Evolutionary conservation across 2,113 vertebrate genomes (phyloP).

Genomic region (Dolichotis patagonum): DNA sequence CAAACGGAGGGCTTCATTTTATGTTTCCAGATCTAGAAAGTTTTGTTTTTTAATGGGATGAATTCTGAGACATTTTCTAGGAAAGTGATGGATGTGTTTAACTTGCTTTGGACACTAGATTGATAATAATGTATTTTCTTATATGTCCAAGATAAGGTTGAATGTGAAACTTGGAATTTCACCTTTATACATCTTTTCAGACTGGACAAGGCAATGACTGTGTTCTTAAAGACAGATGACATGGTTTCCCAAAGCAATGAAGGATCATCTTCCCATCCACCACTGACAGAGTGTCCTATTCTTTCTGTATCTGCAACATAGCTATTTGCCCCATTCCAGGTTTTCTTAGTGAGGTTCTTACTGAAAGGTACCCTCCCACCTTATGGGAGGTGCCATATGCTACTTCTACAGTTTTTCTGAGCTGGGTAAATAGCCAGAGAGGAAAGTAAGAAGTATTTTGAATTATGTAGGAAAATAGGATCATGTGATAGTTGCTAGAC

Average conservation of each 20-base stretch:
- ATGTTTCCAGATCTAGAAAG: neutral
- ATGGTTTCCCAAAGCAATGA: neutral
- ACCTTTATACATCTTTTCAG: neutral
- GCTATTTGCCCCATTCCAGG: neutral
- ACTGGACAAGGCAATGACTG: neutral
- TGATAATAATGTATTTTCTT: neutral
- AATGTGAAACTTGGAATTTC: neutral
- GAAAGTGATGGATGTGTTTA: neutral
- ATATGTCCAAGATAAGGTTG: neutral
- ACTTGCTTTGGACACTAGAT: neutral
- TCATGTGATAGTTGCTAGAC: neutral
- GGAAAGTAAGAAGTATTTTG: neutral
- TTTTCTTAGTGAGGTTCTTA: neutral
- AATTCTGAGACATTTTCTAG: neutral
- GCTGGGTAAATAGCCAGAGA: neutral
- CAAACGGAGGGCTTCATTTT: neutral
- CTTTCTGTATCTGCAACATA: neutral
- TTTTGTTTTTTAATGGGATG: neutral
- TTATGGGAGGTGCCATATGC: neutral
- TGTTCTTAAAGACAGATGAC: neutral
- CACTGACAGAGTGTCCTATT: neutral
- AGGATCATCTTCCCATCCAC: neutral
- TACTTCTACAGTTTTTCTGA: neutral
- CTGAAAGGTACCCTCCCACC: neutral
- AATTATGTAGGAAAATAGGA: neutral